phyloP scores from a whole-genome alignment of 2,888 invertebrate species.

The Heliconius ethilla region DNA sequence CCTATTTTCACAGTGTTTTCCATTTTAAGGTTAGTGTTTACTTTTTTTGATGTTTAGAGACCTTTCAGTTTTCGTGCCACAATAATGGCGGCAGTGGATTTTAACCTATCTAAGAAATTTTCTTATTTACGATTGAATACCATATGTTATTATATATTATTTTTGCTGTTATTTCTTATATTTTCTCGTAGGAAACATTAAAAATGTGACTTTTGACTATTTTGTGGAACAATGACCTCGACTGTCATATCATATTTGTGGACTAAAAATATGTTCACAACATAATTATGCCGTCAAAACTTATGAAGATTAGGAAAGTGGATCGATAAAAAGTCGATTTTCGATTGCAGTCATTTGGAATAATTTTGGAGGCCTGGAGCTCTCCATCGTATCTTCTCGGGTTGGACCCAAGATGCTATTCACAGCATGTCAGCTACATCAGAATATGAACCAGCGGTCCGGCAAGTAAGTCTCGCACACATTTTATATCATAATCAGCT shows the following conservation, averaged over 20 bases:
- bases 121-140: slow-evolving; percentile 55
- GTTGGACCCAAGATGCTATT: slow-evolving; percentile 81
- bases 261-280: slow-evolving; percentile 77
- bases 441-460: slow-evolving; percentile 79
- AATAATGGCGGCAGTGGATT: slow-evolving; percentile 81
- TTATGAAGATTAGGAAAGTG: slow-evolving; percentile 65
- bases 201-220: slow-evolving; percentile 67
- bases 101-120: slow-evolving; percentile 77
- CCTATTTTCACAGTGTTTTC: slow-evolving; percentile 48
- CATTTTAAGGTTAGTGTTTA: slow-evolving; percentile 73
- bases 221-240: slow-evolving; percentile 79
- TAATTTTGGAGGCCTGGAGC: slow-evolving; percentile 75
- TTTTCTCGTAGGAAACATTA: slow-evolving; percentile 67
- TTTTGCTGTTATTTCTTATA: slow-evolving; percentile 64
- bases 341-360: slow-evolving; percentile 79
- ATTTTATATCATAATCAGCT: slow-evolving; percentile 26
- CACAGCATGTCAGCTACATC: slow-evolving; percentile 80
- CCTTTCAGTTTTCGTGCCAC: slow-evolving; percentile 79
- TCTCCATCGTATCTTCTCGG: slow-evolving; percentile 78
- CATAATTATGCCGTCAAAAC: slow-evolving; percentile 67
- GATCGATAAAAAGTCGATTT: slow-evolving; percentile 73
- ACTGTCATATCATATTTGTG: slow-evolving; percentile 74
- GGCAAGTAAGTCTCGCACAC: slow-evolving; percentile 71
- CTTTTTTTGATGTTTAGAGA: slow-evolving; percentile 79
- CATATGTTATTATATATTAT: slow-evolving; percentile 51